Evolutionary conservation across 1,140 invertebrate genomes (phyloP), one percentile per base, ranked within the genome.

Genomic region (Eciton burchellii): DNA sequence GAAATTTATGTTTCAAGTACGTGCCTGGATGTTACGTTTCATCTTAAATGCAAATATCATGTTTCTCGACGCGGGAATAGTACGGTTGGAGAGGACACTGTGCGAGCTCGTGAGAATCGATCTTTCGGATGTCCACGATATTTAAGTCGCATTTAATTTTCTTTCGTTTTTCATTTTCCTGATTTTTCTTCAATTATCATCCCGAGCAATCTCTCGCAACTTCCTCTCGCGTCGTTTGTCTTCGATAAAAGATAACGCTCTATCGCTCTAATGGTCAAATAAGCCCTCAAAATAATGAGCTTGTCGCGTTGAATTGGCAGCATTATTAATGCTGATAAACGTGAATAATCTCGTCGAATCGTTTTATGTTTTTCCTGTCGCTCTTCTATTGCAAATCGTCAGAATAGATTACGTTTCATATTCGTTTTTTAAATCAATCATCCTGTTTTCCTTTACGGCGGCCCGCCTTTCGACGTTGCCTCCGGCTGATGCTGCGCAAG

Each of bases 141-240:
- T 54, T 76, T 52, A 65, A 52, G 59, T 3, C 29, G 45, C 24
- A 76, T 52, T 76, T 76, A 76, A 76, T 52, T 63, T 47, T 52
- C 26, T 76, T 54, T 52, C 14, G 19, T 9, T 24, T 35, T 65
- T 57, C 45, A 35, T 52, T n/a, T n/a, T n/a, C 29, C 11, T 35
- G n/a, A 29, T 14, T 65, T 14, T 12, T 52, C 29, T 66, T 76
- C 12, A 66, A 76, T 65, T 65, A 65, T 52, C 43, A 3, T 54
- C 29, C 9, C 16, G 9, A 9, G 21, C 29, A 9, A 65, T 29
- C 1, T 47, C 16, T 26, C 16, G 4, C 16, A 21, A 49, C 29
- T 65, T 66, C 60, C 1, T 14, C 35, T 21, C 59, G 14, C 26
- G 26, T 66, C 16, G 11, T 77, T 52, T 65, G 29, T 45, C 35